A percentile compares a stretch with the other conserved stretches of the same genome.
phyloP scores from a whole-genome alignment of 1,140 invertebrate genomes.

The Gerris buenoi region DNA sequence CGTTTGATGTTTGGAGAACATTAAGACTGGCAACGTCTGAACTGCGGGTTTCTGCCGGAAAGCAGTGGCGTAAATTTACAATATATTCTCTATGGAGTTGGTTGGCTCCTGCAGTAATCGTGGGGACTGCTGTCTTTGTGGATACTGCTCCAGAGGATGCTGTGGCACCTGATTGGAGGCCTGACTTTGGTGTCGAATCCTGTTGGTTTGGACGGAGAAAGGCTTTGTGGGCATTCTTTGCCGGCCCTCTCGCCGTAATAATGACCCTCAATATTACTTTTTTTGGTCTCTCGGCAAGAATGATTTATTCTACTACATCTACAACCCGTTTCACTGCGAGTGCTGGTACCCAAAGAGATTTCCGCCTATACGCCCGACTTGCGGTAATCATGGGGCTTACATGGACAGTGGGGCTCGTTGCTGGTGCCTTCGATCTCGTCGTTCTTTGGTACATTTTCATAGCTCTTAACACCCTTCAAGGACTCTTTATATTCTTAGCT shows the following conservation, averaged over 20 bases:
- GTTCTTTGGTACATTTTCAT: constrained; percentile 38
- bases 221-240: constrained; percentile 38
- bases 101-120: constrained; percentile 35
- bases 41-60: constrained; percentile 31
- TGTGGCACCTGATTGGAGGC: constrained; percentile 29
- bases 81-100: constrained; percentile 39
- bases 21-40: constrained; percentile 35
- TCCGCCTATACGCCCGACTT: constrained; percentile 40
- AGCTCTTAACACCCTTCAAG: constrained; percentile 39
- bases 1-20: constrained; percentile 41
- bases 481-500: constrained; percentile 41
- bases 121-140: constrained; percentile 31
- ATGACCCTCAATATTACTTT: constrained; percentile 36
- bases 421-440: constrained; percentile 24
- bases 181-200: constrained; percentile 31
- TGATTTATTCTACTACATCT: constrained; percentile 35
- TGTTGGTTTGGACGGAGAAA: constrained; percentile 40
- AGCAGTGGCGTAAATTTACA: constrained; percentile 32
- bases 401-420: constrained; percentile 37
- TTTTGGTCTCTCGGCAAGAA: constrained; percentile 34
- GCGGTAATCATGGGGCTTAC: constrained; percentile 37
- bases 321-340: constrained; percentile 26
- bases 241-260: constrained; percentile 33
- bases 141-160: constrained; percentile 31
- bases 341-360: constrained; percentile 28